Conservation (phyloP, 2,113 vertebrate genomes). For the Galbula dea region DNA sequence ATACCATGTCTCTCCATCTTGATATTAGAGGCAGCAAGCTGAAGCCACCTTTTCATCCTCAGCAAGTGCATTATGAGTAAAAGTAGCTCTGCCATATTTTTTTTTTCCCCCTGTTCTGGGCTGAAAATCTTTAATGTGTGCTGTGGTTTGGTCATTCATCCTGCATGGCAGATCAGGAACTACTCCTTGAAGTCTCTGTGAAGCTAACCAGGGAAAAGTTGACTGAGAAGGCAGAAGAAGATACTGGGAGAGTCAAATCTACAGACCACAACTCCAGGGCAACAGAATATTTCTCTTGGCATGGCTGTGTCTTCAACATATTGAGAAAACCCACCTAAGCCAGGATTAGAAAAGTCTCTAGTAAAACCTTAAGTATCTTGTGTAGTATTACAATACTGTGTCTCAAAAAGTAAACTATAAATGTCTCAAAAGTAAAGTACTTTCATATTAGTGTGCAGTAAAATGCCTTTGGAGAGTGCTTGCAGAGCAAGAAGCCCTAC, state of each 20-base stretch:
- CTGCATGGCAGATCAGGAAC: not conserved
- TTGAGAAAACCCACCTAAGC: not conserved
- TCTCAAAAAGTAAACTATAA: no score
- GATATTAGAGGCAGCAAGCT: not conserved
- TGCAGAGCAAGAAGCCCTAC: not conserved
- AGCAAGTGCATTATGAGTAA: not conserved
- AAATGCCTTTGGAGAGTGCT: not conserved
- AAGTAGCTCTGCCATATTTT: not conserved
- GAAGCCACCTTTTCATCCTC: not conserved
- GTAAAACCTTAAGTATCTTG: not conserved
- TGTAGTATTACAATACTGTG: no score
- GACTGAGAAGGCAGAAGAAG: not conserved
- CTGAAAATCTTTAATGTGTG: not conserved
- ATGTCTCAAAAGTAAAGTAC: not conserved
- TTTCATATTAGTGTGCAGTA: not conserved
- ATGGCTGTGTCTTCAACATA: not conserved
- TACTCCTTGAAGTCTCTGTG: not conserved
- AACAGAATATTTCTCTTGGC: not conserved
- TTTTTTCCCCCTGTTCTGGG: not conserved
- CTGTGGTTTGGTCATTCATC: not conserved
- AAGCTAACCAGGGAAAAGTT: not conserved
- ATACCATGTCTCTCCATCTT: rapidly evolving
- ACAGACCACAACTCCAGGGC: not conserved
- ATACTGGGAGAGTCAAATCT: not conserved
- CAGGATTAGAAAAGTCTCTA: not conserved